Conservation (phyloP, 2,888 invertebrate species). For the Poecilobothrus nobilitatus region DNA sequence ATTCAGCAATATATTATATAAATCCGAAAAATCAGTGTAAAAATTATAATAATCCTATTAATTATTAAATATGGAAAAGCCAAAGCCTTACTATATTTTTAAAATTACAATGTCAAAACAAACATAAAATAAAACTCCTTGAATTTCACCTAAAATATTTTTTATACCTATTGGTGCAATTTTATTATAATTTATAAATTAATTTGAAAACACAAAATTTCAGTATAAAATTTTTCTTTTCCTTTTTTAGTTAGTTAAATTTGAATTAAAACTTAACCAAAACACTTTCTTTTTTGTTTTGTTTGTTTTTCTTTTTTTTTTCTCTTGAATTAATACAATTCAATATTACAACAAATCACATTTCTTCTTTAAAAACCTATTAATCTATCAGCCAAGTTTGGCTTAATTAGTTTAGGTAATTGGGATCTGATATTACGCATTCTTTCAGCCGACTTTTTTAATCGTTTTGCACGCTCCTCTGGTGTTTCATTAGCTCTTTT, state of each 20-base stretch:
- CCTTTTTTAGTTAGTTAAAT: not conserved
- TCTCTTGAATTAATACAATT: not conserved
- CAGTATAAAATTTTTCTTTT: constrained; percentile 3
- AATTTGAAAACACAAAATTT: constrained; percentile 6
- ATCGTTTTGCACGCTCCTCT: constrained; percentile 39
- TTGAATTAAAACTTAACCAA: not conserved
- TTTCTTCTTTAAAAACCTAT: constrained; percentile 36
- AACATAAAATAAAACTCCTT: not conserved
- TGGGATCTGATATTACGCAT: constrained; percentile 40
- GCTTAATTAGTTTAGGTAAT: constrained; percentile 42
- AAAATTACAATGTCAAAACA: too few species aligned
- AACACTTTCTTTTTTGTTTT: not conserved
- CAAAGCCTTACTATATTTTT: too few species aligned
- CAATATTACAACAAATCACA: constrained; percentile 5
- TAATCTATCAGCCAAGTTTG: constrained; percentile 41
- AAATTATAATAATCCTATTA: too few species aligned
- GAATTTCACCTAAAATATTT: not conserved
- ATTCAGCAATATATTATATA: too few species aligned
- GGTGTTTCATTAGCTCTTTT: constrained; percentile 41
- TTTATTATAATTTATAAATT: constrained; percentile 2
- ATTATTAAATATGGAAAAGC: too few species aligned
- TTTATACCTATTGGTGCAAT: constrained; percentile 3
- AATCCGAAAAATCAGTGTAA: too few species aligned
- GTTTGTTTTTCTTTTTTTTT: not conserved
- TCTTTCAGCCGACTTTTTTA: constrained; percentile 42